Percentiles rank a stretch among this genome's conserved stretches.
Conservation (phyloP, 2,113 vertebrate genomes). For the Cyprinodon variegatus region DNA sequence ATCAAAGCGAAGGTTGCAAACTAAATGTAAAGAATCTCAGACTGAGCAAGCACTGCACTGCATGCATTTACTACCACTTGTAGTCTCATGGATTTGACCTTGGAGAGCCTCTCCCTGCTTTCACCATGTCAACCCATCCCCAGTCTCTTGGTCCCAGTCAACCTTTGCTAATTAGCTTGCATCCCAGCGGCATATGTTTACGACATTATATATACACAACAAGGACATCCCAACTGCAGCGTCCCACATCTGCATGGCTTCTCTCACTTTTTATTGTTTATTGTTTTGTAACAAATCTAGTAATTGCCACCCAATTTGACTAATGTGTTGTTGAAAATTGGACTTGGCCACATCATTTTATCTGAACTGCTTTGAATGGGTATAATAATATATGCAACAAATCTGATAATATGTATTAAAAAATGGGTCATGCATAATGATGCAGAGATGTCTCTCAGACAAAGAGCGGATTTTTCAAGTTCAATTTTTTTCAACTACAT, state of each 20-base stretch:
- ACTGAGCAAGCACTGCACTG: conserved; percentile 16
- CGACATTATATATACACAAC: conserved; percentile 65
- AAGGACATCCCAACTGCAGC: conserved; percentile 71
- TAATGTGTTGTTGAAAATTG: neutral
- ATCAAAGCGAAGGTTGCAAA: conserved; percentile 1
- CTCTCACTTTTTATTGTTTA: conserved; percentile 5
- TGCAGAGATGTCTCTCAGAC: neutral
- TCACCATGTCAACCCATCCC: conserved; percentile 34
- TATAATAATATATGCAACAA: neutral
- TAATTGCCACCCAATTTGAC: neutral
- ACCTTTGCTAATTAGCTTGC: conserved; percentile 77
- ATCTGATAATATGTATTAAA: neutral
- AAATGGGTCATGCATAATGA: neutral
- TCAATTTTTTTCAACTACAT: neutral
- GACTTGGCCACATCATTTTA: neutral
- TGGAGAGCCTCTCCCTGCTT: conserved; percentile 45
- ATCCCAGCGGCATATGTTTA: conserved; percentile 72
- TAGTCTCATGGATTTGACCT: conserved; percentile 63
- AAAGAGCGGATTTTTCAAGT: neutral
- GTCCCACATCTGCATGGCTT: conserved; percentile 35
- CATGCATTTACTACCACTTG: conserved; percentile 42
- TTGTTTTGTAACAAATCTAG: neutral
- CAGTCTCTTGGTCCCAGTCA: conserved; percentile 57
- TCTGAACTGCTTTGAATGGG: neutral
- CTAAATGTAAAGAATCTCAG: neutral